Base-by-base conservation (phyloP, 2,888 invertebrate genomes). In the Pristionchus fissidentatus region DNA sequence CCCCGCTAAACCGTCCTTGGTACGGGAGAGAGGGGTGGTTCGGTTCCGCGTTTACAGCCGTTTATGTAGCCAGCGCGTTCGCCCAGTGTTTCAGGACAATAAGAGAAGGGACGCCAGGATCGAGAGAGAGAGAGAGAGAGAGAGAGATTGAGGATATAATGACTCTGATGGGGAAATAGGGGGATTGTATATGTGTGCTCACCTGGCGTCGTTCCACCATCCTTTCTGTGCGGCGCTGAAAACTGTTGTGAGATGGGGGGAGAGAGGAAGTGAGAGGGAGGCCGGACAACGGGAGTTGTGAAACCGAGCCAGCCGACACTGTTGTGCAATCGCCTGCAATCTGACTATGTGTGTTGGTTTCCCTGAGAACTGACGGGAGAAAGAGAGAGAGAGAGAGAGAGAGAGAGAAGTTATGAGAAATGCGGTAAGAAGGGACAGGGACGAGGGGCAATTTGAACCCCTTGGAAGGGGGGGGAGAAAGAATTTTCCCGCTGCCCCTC, bases 151-250 rank as follows among this genome's bases (percentile, higher is more conserved):
- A 22, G 52, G n/a, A 22, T 57, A 22, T 57, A 10, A 57, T 57
- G 8, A 13, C 3, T 5, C n/a, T 57, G 26, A 57, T 10, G 57
- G 7, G 29, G 60, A 70, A 35, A 15, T 26, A 70, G 70, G 43
- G 22, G 70, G 70, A 38, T 70, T 38, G 70, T 41, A 41, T 41
- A 70, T 70, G 26, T 70, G 70, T 70, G 43, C 70, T 70, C 70
- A 70, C 70, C 70, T 70, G 70, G 3, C 75, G 29, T 49, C 75
- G 75, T 46, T 75, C 75, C 75, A 75, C 75, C 49, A 75, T 66
- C 62, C 38, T n/a, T 70, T 70, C 70, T 70, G 49, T 49, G 13
- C 19, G 49, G 49, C 49, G 46, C 41, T 73, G 73, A 46, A 46
- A 73, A 46, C 43, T 73, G 73, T 46, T 73, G 75, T 70, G 41